Base-by-base conservation (phyloP, 2,113 vertebrate genomes). In the Mus spicilegus region DNA sequence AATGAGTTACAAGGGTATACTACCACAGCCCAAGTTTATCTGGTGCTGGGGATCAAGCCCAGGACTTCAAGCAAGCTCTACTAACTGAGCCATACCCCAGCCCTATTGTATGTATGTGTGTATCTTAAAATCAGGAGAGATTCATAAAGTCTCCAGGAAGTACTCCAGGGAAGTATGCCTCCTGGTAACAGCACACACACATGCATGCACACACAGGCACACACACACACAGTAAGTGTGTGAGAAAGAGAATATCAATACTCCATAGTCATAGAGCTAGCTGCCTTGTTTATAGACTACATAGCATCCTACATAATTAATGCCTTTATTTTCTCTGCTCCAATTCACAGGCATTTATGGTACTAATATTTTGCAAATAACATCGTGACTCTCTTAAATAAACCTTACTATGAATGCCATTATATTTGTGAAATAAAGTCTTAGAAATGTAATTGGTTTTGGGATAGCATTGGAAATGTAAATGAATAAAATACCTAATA, bases 341-440 rank as follows among this genome's bases (percentile, higher is more conserved):
- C 69, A 56, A 17, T 95, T 95, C 26, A 84, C 28, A 67, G 16
- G 11, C 58, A 80, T 70, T 92, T 89, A 80, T 56, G 87, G 65
- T 76, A 51, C 70, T 39, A 91, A n/a, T 91, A 42, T 96, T 96
- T 94, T 93, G 72, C 78, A 76, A 87, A 67, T 33, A 42, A 0
- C 72, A 24, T 65, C 95, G 30, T n/a, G 85, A 75, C 5, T 39
- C 51, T 46, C 61, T 94, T 84, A 28, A 86, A 75, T 13, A 49
- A n/a, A 75, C 13, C 63, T 78, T 58, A 49, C 61, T 51, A 22
- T 88, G 22, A 14, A 28, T 10, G 33, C 63, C 63, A 65, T 65
- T 28, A 65, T 28, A 65, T 8, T 9, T 28, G 63, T 65, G 63
- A 65, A 12, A 65, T 28, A 30, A 65, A 28, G 63, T 65, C 63